Conservation (phyloP, 2,888 invertebrate genomes). For the Melanostoma mellinum region DNA sequence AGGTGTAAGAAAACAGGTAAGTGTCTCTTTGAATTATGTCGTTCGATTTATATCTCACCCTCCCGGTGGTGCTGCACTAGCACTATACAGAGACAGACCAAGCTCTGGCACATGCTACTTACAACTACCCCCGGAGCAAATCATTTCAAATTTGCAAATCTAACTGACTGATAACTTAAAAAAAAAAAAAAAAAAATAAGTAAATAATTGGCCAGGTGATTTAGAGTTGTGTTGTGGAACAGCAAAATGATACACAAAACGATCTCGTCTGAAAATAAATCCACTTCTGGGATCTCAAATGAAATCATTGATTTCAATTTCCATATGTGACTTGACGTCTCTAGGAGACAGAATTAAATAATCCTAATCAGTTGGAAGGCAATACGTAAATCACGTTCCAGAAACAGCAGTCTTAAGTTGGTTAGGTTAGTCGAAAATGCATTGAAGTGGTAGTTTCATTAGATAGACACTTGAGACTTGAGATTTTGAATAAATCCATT, state of each 20-base stretch:
- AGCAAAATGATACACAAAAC: slow-evolving; percentile 17
- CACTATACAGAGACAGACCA: not conserved
- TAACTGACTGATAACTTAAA: slow-evolving; percentile 48
- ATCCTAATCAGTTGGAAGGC: slow-evolving; percentile 57
- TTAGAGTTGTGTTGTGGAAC: slow-evolving; percentile 12
- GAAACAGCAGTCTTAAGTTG: not conserved
- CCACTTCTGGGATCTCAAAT: slow-evolving; percentile 35
- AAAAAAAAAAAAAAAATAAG: slow-evolving; percentile 7
- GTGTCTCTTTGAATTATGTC: slow-evolving; percentile 30
- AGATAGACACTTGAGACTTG: slow-evolving; percentile 50
- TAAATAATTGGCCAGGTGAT: slow-evolving; percentile 62
- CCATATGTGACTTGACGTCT: slow-evolving; percentile 45
- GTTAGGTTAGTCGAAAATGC: slow-evolving; percentile 23
- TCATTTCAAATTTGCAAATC: slow-evolving; percentile 58
- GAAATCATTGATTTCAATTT: slow-evolving; percentile 62
- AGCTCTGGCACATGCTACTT: slow-evolving; percentile 38
- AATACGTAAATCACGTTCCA: slow-evolving; percentile 53
- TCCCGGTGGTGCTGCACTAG: not conserved
- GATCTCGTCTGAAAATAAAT: slow-evolving; percentile 28
- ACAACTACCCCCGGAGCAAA: slow-evolving; percentile 8
- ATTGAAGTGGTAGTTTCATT: slow-evolving; percentile 65
- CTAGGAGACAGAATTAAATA: slow-evolving; percentile 50
- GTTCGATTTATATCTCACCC: not conserved
- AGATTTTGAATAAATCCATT: slow-evolving; percentile 22
- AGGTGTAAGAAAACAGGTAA: slow-evolving; percentile 96